Percentiles rank a stretch among this genome's conserved stretches.
Evolutionary conservation across 2,113 vertebrate genomes (phyloP).

Genomic region (Phaethon lepturus): DNA sequence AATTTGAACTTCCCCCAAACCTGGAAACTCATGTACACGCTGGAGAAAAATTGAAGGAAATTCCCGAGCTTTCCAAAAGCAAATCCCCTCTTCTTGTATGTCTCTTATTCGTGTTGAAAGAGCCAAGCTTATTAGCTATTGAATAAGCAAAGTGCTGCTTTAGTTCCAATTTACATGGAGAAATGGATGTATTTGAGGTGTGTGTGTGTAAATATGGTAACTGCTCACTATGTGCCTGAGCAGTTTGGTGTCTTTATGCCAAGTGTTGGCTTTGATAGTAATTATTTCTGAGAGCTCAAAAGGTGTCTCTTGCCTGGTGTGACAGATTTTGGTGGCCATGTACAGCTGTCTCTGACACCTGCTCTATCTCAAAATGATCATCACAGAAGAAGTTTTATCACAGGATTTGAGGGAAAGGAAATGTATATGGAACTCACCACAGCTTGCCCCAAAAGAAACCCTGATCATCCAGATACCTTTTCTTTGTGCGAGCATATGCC

Average conservation of each 20-base stretch:
- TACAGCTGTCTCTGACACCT: background rate
- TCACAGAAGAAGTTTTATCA: background rate
- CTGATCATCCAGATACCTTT: background rate
- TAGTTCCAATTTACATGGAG: background rate
- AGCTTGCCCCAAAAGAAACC: background rate
- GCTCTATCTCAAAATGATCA: background rate
- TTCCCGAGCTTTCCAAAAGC: background rate
- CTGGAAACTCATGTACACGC: background rate
- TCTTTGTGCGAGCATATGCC: background rate
- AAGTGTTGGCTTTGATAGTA: background rate
- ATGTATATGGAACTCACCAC: accelerated
- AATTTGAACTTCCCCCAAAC: background rate
- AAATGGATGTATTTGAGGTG: background rate
- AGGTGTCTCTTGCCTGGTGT: background rate
- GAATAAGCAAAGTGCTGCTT: background rate
- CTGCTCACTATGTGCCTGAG: accelerated
- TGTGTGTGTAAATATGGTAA: background rate
- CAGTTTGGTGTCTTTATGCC: background rate
- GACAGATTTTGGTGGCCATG: background rate
- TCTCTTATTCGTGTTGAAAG: background rate
- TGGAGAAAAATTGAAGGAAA: background rate
- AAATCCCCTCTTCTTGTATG: background rate
- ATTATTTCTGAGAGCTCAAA: constrained; percentile 12
- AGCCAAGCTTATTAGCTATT: background rate
- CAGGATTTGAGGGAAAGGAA: background rate